Base-by-base conservation (phyloP, 2,797 vertebrate species). In the Pterois miles region DNA sequence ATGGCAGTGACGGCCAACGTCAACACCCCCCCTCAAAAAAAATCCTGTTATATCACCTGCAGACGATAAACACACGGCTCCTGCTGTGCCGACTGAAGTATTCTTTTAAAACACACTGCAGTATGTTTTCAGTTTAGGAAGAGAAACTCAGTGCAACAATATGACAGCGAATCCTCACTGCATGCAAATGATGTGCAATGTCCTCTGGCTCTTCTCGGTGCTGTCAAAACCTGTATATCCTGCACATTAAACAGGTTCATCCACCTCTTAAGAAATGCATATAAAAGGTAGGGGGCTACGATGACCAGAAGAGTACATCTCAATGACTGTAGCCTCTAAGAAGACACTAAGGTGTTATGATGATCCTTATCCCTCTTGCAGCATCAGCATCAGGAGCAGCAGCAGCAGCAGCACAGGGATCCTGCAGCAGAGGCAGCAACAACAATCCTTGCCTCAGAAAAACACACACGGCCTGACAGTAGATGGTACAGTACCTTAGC, bases 401-500 rank as follows among this genome's bases (percentile, higher is more conserved):
- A 88, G 59, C 82, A 80, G 77, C 78, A 88, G 65, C 81, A 87
- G 79, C 83, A 76, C 38, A 72, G 71, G 65, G 71, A 92, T 88
- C 90, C 90, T 92, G 93, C 94, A 92, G 92, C 89, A 94, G 78
- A 91, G 84, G 83, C 81, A 76, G 85, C 66, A 48, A 81, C 78
- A 91, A 89, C 81, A 82, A 90, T 74, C 86, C 65, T 33, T 33
- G 57, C 48, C 74, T 83, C 43, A 79, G 70, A 86, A 89, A 91
- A 90, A 91, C 86, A 92, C 48, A 81, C 71, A 86, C 52, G 31
- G 78, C 76, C 85, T 85, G 85, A 90, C 91, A 93, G 82, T 80
- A 86, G 80, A 80, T 80, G 71, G 74, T 87, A 92, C 90, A 75
- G 87, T 93, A 93, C 97, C 90, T 95, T 76, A 80, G 89, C 78